These are phyloP conservation scores for Phymanthus crucifer DNA, from an alignment of 92 coral and sea anemone species.

Conservation along the genomic window DNA sequence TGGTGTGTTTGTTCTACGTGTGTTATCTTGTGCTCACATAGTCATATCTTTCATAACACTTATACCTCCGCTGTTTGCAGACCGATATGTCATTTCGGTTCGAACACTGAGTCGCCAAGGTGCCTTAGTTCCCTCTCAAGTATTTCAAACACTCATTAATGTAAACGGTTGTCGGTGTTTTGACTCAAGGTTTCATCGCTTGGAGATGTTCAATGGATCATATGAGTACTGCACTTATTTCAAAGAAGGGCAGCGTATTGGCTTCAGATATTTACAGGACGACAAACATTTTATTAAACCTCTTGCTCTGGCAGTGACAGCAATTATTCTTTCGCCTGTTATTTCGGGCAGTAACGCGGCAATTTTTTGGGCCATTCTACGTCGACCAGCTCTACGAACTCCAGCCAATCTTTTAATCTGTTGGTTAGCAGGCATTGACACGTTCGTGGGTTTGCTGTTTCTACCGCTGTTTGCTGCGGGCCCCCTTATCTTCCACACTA, in stretches of 20 bases:
- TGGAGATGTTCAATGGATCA: not conserved
- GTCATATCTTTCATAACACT: too few species aligned
- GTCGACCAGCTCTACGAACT: constrained; percentile 27
- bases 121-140: too few species aligned
- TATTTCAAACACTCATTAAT: too few species aligned
- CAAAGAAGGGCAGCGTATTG: not conserved
- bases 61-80: too few species aligned
- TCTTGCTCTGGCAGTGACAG: not conserved
- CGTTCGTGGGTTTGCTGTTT: constrained; percentile 26
- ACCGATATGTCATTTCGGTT: too few species aligned
- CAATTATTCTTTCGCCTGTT: not conserved
- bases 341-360: constrained; percentile 20
- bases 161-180: too few species aligned
- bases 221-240: not conserved
- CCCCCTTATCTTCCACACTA: not conserved
- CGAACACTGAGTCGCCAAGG: too few species aligned
- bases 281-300: not conserved
- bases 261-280: not conserved
- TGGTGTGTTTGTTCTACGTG: too few species aligned
- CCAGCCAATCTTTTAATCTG: constrained; percentile 45
- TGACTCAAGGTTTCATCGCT: too few species aligned
- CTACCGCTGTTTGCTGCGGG: constrained; percentile 32
- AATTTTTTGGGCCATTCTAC: constrained; percentile 22
- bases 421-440: constrained; percentile 35
- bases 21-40: too few species aligned